Percentiles rank a stretch among this genome's conserved stretches.
Evolutionary conservation across 2,888 invertebrate genomes (phyloP).

Genomic region (Cantharis nigra): DNA sequence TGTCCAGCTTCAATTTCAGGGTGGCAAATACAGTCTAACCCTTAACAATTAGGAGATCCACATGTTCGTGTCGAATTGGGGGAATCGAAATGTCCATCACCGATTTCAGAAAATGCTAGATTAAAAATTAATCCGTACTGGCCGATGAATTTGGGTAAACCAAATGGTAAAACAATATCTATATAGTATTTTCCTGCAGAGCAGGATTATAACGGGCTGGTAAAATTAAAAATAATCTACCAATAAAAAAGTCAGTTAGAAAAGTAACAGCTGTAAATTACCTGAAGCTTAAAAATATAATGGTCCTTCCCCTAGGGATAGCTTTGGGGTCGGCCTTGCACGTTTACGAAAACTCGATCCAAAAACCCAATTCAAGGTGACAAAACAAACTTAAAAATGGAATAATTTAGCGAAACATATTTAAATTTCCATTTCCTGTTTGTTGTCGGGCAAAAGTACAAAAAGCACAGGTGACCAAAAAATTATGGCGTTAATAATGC

Average conservation of each 20-base stretch:
- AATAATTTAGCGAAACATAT: background rate
- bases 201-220: background rate
- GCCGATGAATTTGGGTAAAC: background rate
- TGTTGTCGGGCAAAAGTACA: background rate
- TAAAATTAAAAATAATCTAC: background rate
- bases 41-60: constrained; percentile 45
- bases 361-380: background rate
- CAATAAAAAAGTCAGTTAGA: background rate
- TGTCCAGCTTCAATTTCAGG: constrained; percentile 46
- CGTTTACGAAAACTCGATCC: background rate
- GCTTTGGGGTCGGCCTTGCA: background rate
- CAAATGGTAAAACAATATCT: background rate
- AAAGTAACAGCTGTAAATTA: background rate
- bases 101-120: background rate
- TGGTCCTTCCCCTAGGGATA: background rate
- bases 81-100: constrained; percentile 6
- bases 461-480: background rate
- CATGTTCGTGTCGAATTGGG: constrained; percentile 32
- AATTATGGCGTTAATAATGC: background rate
- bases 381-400: background rate
- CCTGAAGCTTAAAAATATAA: background rate
- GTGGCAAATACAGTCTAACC: constrained; percentile 42
- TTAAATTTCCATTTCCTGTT: background rate
- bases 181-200: background rate
- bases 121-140: background rate